Base-by-base conservation (phyloP, 2,888 invertebrate genomes). In the Pecten maximus region DNA sequence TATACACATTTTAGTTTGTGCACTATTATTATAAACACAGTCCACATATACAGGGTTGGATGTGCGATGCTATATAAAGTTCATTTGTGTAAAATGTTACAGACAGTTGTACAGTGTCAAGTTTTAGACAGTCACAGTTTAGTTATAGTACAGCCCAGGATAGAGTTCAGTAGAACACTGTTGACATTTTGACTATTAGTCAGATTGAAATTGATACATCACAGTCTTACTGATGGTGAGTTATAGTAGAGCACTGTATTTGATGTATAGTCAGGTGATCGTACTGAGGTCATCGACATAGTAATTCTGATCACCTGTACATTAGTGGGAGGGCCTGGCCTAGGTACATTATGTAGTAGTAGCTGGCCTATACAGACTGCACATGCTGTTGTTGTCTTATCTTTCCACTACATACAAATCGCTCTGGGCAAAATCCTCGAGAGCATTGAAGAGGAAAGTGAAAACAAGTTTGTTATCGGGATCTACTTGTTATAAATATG, bases 371-470 rank as follows among this genome's bases (percentile, higher is more conserved):
- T 10, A 19, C 3, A 54, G 19, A 54, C 3, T 35, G 74, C 74
- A 74, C 74, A 35, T 35, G 74, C 28, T 74, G 35, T 74, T 74
- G 74, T 74, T 74, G 28, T 74, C 74, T 74, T 74, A 35, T 74
- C 74, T 74, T 2, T 35, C 74, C 23, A 74, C 28, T 74, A 2
- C 4, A 35, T 19, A 74, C 28, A 28, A 74, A 74, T 74, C 28
- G 74, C 74, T 74, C 35, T 15, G 15, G 74, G 74, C 74, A 28
- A 74, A 44, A 28, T 74, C 35, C 74, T 35, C 35, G 28, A 35
- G 35, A 28, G 74, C 74, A 74, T 12, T 74, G 28, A 35, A 35
- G 74, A 28, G 6, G 74, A 74, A 74, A 74, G n/a, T 8, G 10
- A 74, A 74, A 35, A 74, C 74, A 0, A 74, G 35, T 74, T 74